Evolutionary conservation across 2,797 vertebrate genomes (phyloP), one percentile per base, ranked within the genome.

Genomic region (Chiroxiphia lanceolata): DNA sequence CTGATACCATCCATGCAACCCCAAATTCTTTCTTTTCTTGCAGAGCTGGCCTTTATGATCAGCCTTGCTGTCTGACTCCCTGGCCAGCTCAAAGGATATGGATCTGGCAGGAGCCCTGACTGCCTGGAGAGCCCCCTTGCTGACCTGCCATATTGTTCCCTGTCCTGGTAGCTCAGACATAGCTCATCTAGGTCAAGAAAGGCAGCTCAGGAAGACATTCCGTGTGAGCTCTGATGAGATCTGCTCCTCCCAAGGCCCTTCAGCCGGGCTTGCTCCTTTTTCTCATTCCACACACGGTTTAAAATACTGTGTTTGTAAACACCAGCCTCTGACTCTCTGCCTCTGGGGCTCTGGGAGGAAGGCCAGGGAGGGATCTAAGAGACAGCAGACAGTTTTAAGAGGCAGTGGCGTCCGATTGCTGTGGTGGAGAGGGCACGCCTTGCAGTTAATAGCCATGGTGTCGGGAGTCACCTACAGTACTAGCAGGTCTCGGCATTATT

Each of bases 261-360:
- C 51, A 87, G 72, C 47, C n/a, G 54, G 61, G 65, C 74, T 88
- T 60, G 83, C 83, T 94, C 71, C 86, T 79, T 90, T 69, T 93
- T 84, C 75, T 92, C 81, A 68, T 95, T 95, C 87, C 34, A n/a
- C 60, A 40, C 70, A 83, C 2, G 0, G 33, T 85, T 94, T 96
- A 90, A 85, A 80, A 87, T 81, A 53, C 83, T 83, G 31, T 82
- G 92, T 96, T 96, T 93, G 92, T 96, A 95, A 97, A 97, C 88
- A 97, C 34, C 67, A 60, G 51, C 80, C 88, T 94, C 84, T 2
- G 0, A 29, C 88, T 93, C 1, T 3, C 60, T 95, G 84, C 87
- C 88, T 86, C 40, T 5, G 2, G 81, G 94, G 83, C 71, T 87
- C 88, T 78, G 75, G 94, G 95, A 81, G 0, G 75, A 57, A 91